Evolutionary conservation across 2,113 vertebrate species (phyloP), one percentile per base, ranked within the genome.

Genomic region (Phalacrocorax pelagicus): DNA sequence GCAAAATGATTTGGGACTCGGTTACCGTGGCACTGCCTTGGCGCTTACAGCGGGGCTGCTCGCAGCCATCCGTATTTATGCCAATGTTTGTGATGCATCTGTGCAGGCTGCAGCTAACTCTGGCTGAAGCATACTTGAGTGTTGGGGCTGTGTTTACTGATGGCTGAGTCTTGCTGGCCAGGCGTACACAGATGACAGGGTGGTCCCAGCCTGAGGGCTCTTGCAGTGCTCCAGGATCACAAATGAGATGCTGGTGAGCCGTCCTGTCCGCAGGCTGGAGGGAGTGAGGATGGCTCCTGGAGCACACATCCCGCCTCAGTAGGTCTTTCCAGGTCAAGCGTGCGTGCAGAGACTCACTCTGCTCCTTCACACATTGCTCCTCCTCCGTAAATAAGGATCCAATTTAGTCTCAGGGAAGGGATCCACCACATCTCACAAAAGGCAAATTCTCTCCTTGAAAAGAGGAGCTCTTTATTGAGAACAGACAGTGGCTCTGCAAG

Each of bases 391-490:
- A 96, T 66, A 96, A 93, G 92, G 92, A 92, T 58, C 42, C 0
- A 15, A 80, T 95, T 96, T 91, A 92, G 86, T 87, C 66, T 47
- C 22, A 3, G 92, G 72, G 59, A 70, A 88, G 66, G 73, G 55
- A 94, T 88, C 55, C 82, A 74, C 83, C 73, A 34, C 88, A 52
- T 86, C 86, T 40, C 83, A 89, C 86, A 95, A 94, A 89, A 92
- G 84, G 66, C 84, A 89, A 87, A 72, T 96, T 96, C 84, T 94
- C 66, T 94, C 46, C 89, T 65, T 51, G 89, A 62, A 77, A 80
- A 97, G 86, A 95, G 86, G 71, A 95, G 87, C 71, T 92, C 87
- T 96, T 94, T 97, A 90, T 95, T 82, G 3, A 80, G 84, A 70
- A 61, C 86, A 91, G 94, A 59, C 73, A 87, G 96, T 42, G 87